Percentiles rank a stretch among this genome's conserved stretches.
These are phyloP conservation scores for Atrichornis clamosus DNA, from an alignment of 2,113 vertebrate species.

Conservation along the genomic window DNA sequence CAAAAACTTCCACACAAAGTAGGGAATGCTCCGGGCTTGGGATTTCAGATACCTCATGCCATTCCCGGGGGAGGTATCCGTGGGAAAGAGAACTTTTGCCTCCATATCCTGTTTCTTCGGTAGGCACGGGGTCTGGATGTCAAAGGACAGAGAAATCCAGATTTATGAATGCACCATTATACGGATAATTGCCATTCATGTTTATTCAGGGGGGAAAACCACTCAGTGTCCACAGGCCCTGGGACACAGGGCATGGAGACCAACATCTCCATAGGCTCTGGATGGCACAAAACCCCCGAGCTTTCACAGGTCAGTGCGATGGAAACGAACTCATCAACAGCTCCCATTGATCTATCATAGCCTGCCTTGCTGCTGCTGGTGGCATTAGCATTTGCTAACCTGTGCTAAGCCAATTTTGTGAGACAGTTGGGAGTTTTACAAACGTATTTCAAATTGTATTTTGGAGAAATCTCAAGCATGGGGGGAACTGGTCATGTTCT, in stretches of 20 bases:
- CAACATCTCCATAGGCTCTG: neutral
- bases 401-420: slow-evolving; percentile 23
- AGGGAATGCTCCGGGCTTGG: neutral
- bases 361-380: neutral
- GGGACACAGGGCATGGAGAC: neutral
- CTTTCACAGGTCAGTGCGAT: neutral
- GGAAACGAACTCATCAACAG: neutral
- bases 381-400: slow-evolving; percentile 17
- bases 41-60: neutral
- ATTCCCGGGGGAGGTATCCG: neutral
- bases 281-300: neutral
- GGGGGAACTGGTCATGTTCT: slow-evolving; percentile 38
- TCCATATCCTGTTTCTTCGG: neutral
- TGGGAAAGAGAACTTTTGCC: neutral
- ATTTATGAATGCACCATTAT: neutral
- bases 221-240: neutral
- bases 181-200: neutral
- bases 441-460: slow-evolving; percentile 57
- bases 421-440: slow-evolving; percentile 20
- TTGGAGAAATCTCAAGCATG: slow-evolving; percentile 53
- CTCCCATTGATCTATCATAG: neutral
- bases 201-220: neutral
- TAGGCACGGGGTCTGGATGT: neutral
- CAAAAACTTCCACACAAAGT: neutral
- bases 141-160: neutral